Conservation (phyloP, 2,113 vertebrate species). For the Reinhardtius hippoglossoides region DNA sequence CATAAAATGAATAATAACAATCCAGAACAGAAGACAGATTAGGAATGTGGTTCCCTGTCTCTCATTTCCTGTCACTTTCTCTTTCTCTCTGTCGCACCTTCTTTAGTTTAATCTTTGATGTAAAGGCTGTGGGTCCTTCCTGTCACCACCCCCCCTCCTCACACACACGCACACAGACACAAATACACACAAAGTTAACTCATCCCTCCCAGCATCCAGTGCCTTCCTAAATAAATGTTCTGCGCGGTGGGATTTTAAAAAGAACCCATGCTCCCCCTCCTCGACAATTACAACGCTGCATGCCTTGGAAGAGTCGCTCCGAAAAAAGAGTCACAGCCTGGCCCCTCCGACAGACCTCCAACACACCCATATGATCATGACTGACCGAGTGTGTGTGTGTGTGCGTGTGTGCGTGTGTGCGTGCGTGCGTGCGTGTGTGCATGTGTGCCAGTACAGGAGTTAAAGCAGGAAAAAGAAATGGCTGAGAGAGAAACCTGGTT, state of each 20-base stretch:
- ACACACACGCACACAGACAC: no score
- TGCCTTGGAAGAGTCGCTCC: slow-evolving; percentile 53
- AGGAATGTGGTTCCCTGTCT: slow-evolving; percentile 35
- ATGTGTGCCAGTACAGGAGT: neutral
- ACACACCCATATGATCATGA: slow-evolving; percentile 56
- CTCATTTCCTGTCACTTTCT: slow-evolving; percentile 47
- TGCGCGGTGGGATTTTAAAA: slow-evolving; percentile 74
- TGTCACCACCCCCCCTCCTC: slow-evolving; percentile 18
- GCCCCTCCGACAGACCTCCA: slow-evolving; percentile 25
- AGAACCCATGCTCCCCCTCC: slow-evolving; percentile 72
- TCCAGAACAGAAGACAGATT: slow-evolving; percentile 28
- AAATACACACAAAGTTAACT: neutral
- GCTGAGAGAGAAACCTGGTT: slow-evolving; percentile 37
- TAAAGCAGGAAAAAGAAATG: slow-evolving; percentile 55
- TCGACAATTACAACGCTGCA: slow-evolving; percentile 66
- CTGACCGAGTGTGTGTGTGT: slow-evolving; percentile 3
- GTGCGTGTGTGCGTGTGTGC: neutral
- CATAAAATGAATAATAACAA: slow-evolving; percentile 20
- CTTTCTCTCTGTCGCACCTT: slow-evolving; percentile 14
- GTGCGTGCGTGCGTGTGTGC: neutral
- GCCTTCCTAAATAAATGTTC: slow-evolving; percentile 78
- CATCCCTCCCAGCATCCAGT: slow-evolving; percentile 27
- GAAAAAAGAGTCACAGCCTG: slow-evolving; percentile 37
- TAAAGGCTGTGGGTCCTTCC: slow-evolving; percentile 42
- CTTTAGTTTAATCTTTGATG: slow-evolving; percentile 62